A percentile compares a stretch with the other conserved stretches of the same genome.
Conservation (phyloP, 2,113 vertebrate genomes). For the Oceanodroma tethys region DNA sequence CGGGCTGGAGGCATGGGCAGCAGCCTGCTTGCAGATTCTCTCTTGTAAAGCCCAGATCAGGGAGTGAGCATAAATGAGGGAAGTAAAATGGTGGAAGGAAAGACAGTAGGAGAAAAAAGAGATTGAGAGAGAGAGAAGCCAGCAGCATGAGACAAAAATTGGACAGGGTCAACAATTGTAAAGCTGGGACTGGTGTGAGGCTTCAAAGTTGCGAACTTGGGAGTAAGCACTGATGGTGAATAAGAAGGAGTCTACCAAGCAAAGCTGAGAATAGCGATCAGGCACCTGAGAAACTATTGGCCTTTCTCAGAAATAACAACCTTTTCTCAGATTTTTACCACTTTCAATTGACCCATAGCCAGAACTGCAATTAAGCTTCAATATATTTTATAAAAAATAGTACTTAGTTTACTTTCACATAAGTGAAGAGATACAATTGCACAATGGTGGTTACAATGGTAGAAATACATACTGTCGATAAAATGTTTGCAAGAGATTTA, state of each 20-base stretch:
- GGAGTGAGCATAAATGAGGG: not conserved
- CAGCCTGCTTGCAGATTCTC: not conserved
- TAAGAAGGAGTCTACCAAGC: not conserved
- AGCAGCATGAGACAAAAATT: not conserved
- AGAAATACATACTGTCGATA: slow-evolving; percentile 75
- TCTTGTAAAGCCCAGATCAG: not conserved
- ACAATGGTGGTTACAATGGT: slow-evolving; percentile 81
- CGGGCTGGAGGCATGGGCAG: accelerated
- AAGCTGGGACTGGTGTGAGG: not conserved
- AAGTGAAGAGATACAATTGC: slow-evolving; percentile 80
- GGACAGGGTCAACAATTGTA: not conserved
- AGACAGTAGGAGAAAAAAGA: not conserved
- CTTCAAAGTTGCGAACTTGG: not conserved
- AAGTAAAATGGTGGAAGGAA: not conserved
- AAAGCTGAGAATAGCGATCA: not conserved
- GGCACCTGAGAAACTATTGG: not conserved
- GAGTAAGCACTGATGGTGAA: not conserved
- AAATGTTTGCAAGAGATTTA: slow-evolving; percentile 78
- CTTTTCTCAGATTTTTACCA: not conserved
- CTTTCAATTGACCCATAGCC: slow-evolving; percentile 37
- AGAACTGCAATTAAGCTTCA: slow-evolving; percentile 65
- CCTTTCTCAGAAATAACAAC: not conserved
- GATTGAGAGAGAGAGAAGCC: not conserved
- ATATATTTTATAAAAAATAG: slow-evolving; percentile 88
- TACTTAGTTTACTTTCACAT: slow-evolving; percentile 82